Base-by-base conservation (phyloP, 2,888 invertebrate species). In the Macrophya alboannulata region DNA sequence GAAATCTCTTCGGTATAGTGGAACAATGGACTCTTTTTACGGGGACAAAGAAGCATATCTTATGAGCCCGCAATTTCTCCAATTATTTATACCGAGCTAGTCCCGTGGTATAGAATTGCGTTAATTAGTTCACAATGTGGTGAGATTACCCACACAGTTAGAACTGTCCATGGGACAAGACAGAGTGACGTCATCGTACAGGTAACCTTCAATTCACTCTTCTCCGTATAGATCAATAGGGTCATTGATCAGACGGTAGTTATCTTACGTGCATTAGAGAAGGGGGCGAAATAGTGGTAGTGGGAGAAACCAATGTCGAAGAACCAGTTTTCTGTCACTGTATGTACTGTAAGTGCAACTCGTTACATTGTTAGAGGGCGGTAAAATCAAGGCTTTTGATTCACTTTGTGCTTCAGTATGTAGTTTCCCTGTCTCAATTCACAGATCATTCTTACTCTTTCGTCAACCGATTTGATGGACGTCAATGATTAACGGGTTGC, bases 181-280 rank as follows among this genome's bases (percentile, higher is more conserved):
- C 31, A 31, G 48, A 31, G 45, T 74, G 55, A 55, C 37, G 55
- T 77, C 51, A 77, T 55, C n/a, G 21, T 21, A 21, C 1, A 31
- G 31, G 74, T 10, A 51, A 77, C 62, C 59, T 59, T 62, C 21
- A 62, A 81, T 81, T 40, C 62, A 81, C 81, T 40, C 62, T 81
- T 81, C 62, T n/a, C 12, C 43, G 12, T 81, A 15, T 12, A 62
- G 4, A 21, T 43, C 40, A 43, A 62, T 83, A 25, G 31, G 68
- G 68, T 71, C 83, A 71, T 83, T 83, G 83, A 83, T 68, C 83
- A 83, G 6, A 6, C 45, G 48, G 31, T n/a, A 48, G 43, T 45
- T 37, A 43, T 83, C 65, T 31, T 48, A 48, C 31, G 25, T 45
- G 31, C 83, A n/a, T 79, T 12, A 21, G 15, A 59, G 81, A 62